Conservation (phyloP, 2,797 vertebrate species). For the Netta rufina region DNA sequence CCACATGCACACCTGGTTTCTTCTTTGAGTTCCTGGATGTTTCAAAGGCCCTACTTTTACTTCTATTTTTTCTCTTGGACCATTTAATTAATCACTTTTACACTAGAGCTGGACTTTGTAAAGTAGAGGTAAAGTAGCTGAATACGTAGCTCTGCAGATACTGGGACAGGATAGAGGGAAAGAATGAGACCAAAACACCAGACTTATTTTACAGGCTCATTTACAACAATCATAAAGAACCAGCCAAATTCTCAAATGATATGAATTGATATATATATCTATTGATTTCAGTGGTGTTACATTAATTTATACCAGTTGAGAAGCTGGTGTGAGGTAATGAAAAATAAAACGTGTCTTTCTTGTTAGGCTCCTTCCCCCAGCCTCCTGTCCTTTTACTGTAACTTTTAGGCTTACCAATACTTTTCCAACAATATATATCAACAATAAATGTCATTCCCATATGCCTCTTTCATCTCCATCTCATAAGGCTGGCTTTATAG, state of each 20-base stretch:
- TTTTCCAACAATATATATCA: conserved; percentile 50
- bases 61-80: background rate
- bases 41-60: conserved; percentile 25
- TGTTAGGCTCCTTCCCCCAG: background rate
- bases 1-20: conserved; percentile 17
- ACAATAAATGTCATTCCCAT: conserved; percentile 25
- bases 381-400: conserved; percentile 50
- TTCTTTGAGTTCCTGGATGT: conserved; percentile 41
- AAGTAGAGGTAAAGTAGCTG: conserved; percentile 45
- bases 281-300: conserved; percentile 9
- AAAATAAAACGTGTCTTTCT: conserved; percentile 27
- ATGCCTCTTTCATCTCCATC: conserved; percentile 14
- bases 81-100: conserved; percentile 32
- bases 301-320: conserved; percentile 33
- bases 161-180: conserved; percentile 63
- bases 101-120: conserved; percentile 50
- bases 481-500: conserved; percentile 43
- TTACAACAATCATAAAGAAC: conserved; percentile 1
- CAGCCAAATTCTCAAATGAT: background rate
- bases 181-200: conserved; percentile 43
- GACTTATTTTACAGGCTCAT: conserved; percentile 2
- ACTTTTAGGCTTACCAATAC: conserved; percentile 54
- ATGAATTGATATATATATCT: background rate
- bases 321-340: conserved; percentile 29
- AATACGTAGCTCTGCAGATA: conserved; percentile 46